These are phyloP conservation scores for Seriola dumerili DNA, from an alignment of 2,113 vertebrate genomes.

Conservation along the genomic window DNA sequence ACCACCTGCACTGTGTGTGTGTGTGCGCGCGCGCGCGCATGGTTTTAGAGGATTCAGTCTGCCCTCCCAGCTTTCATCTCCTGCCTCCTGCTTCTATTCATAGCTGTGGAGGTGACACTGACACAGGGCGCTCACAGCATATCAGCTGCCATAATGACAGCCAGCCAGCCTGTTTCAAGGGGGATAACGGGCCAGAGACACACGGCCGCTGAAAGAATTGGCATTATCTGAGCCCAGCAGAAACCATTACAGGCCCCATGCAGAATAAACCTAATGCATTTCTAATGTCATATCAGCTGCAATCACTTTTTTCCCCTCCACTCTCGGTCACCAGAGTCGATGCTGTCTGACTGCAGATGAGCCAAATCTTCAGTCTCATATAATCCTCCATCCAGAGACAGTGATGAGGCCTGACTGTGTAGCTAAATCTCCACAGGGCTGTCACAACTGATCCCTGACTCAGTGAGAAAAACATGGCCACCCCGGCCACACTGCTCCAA, in stretches of 20 bases:
- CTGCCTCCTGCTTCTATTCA: constrained; percentile 59
- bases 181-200: constrained; percentile 57
- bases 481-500: too few relatives aligned
- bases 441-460: constrained; percentile 8
- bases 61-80: constrained; percentile 36
- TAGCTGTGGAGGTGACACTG: constrained; percentile 68
- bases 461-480: background rate
- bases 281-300: constrained; percentile 55
- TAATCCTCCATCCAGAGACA: constrained; percentile 38
- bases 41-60: background rate
- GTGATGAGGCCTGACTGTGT: constrained; percentile 10
- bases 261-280: constrained; percentile 65
- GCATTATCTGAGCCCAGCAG: constrained; percentile 61
- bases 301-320: background rate
- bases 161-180: constrained; percentile 35
- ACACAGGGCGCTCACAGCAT: constrained; percentile 56
- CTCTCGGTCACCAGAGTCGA: background rate
- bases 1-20: constrained; percentile 1
- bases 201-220: constrained; percentile 37
- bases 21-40: constrained; percentile 6
- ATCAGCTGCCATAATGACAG: constrained; percentile 59
- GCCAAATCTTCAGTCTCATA: constrained; percentile 41
- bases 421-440: constrained; percentile 34
- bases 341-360: constrained; percentile 41
- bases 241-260: constrained; percentile 42